Evolutionary conservation across 2,797 vertebrate genomes (phyloP).

Genomic region (Periophthalmus magnuspinnatus): DNA sequence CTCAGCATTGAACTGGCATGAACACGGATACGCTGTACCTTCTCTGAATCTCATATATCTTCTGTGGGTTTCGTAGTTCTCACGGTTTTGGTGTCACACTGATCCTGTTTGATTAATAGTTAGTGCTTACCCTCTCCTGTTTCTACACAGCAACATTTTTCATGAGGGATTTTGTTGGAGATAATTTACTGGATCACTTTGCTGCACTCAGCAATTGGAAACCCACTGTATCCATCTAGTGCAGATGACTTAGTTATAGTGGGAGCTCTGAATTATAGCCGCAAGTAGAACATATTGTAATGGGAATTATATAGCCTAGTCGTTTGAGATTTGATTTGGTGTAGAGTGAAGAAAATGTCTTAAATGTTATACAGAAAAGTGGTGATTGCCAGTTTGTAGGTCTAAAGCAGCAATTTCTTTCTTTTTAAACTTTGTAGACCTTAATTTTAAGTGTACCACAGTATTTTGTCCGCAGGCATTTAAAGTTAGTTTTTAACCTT

Average conservation of each 20-base stretch:
- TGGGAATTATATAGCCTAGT: background rate
- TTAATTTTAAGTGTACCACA: too few species aligned
- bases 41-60: conserved; percentile 33
- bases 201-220: conserved; percentile 11
- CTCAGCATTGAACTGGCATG: conserved; percentile 31
- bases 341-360: background rate
- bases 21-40: conserved; percentile 21
- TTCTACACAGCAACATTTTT: conserved; percentile 12
- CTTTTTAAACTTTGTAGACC: too few species aligned
- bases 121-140: conserved; percentile 28
- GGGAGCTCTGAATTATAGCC: background rate
- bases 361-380: background rate
- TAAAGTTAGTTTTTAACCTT: too few species aligned
- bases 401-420: too few species aligned
- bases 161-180: conserved; percentile 11
- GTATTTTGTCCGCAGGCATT: too few species aligned
- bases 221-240: conserved; percentile 1
- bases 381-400: too few species aligned
- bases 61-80: conserved; percentile 20
- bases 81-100: conserved; percentile 23
- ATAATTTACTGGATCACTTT: conserved; percentile 11
- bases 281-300: background rate
- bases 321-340: background rate
- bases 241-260: conserved; percentile 11
- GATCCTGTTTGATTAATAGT: conserved; percentile 35